Evolutionary conservation across 2,888 invertebrate genomes (phyloP).

Genomic region (Cephus pygmeus): DNA sequence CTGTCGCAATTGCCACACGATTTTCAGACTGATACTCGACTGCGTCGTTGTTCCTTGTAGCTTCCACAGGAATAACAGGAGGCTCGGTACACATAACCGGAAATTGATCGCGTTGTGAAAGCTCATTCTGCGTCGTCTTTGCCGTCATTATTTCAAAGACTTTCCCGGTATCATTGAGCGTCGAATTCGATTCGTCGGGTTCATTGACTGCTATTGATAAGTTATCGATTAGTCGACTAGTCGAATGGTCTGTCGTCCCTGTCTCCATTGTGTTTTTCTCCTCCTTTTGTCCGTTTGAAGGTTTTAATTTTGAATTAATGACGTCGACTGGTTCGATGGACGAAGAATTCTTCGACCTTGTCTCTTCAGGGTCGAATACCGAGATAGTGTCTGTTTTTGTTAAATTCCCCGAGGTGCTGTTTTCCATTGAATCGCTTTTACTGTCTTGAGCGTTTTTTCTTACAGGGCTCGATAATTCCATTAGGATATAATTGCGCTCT

Average conservation of each 20-base stretch:
- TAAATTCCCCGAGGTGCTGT: not conserved
- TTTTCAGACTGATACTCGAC: conserved; percentile 6
- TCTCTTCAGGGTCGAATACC: conserved; percentile 6
- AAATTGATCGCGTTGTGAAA: not conserved
- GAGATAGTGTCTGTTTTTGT: not conserved
- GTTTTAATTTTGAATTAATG: not conserved
- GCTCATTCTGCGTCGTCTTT: not conserved
- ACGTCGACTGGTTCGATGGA: not conserved
- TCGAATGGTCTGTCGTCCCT: conserved; percentile 8
- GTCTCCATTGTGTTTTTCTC: not conserved
- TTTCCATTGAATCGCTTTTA: not conserved
- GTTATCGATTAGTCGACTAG: conserved; percentile 11
- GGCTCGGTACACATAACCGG: not conserved
- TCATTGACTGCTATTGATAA: not conserved
- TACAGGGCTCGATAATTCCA: conserved; percentile 49
- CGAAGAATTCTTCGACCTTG: not conserved
- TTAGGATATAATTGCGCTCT: conserved; percentile 50
- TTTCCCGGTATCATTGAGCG: not conserved
- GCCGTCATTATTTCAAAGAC: not conserved
- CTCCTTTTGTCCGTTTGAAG: not conserved
- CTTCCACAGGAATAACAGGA: not conserved
- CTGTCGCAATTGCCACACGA: not conserved
- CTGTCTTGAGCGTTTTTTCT: conserved; percentile 19
- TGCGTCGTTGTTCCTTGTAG: not conserved
- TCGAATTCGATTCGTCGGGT: not conserved